Evolutionary conservation across 2,888 invertebrate species (phyloP), one percentile per base, ranked within the genome.

Genomic region (Cheilosia soror): DNA sequence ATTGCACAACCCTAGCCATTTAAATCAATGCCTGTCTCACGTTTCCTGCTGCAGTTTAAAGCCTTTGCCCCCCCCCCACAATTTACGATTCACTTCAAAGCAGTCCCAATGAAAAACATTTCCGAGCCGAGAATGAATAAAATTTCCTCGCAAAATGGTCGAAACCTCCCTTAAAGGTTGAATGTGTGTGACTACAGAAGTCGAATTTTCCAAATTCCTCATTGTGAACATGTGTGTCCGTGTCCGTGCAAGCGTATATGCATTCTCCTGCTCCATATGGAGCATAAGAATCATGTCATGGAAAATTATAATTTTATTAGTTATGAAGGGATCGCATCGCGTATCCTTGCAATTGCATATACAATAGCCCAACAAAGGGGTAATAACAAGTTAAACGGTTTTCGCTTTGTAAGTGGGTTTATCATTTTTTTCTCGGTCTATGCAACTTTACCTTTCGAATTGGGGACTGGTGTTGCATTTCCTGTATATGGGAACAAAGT

Each of bases 301-400:
- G 68, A 55, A 69, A 78, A 78, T 69, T 78, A 69, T 78, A 78
- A 69, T 69, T 69, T 62, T 62, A 78, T 78, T 78, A 78, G 62
- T 78, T 78, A 62, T 68, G 60, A 44, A 68, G 51, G 68, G 60
- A 60, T 68, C 49, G 53, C 69, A 68, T 62, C 53, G 69, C 68
- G 60, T 51, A 77, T 77, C 76, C 66, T 51, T 60, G 60, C 58
- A 75, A 65, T 15, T 29, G 65, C 44, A 20, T 11, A 37, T 11
- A 49, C 65, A 33, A 25, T 25, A 25, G 40, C 66, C 76, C 44
- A 60, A 58, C 66, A 68, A 69, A 62, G 27, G 68, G 69, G 77
- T 77, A 62, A 69, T 77, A 69, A 77, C 77, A 78, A 78, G 72
- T 72, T 82, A 82, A 82, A 78, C 66, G 72, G 37, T 78, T 72